A percentile compares a stretch with the other conserved stretches of the same genome.
phyloP scores from a whole-genome alignment of 2,797 vertebrate genomes.

The Aulostomus chinensis region DNA sequence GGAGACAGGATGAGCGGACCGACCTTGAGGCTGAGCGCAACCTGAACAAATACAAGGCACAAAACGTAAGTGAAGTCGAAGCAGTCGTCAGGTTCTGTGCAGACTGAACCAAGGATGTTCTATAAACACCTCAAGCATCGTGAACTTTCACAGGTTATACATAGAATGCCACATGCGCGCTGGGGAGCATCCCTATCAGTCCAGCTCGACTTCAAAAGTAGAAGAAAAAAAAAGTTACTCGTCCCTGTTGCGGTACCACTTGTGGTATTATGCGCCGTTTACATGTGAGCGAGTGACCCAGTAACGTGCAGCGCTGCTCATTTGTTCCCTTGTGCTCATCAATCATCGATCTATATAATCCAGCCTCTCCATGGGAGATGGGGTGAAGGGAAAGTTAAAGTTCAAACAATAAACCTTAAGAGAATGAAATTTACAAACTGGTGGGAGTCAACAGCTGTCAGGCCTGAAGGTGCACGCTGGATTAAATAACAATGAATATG shows the following conservation, averaged over 20 bases:
- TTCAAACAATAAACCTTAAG: too few species aligned
- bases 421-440: too few species aligned
- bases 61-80: neutral
- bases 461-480: neutral
- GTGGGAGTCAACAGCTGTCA: too few species aligned
- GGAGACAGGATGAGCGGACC: slow-evolving; percentile 5
- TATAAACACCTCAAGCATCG: neutral
- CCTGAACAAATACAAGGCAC: neutral
- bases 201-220: neutral
- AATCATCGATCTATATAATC: neutral
- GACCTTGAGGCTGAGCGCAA: neutral
- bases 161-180: too few species aligned
- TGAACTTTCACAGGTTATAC: too few species aligned
- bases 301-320: neutral
- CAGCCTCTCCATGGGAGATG: neutral
- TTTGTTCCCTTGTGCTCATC: too few species aligned
- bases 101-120: neutral
- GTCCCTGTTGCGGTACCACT: too few species aligned
- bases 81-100: neutral
- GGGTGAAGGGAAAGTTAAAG: too few species aligned
- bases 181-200: neutral
- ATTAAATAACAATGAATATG: slow-evolving; percentile 44
- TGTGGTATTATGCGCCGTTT: too few species aligned
- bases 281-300: too few species aligned
- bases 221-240: too few species aligned